These are phyloP conservation scores for Osmoderma eremita DNA, from an alignment of 2,888 invertebrate species.

Conservation along the genomic window DNA sequence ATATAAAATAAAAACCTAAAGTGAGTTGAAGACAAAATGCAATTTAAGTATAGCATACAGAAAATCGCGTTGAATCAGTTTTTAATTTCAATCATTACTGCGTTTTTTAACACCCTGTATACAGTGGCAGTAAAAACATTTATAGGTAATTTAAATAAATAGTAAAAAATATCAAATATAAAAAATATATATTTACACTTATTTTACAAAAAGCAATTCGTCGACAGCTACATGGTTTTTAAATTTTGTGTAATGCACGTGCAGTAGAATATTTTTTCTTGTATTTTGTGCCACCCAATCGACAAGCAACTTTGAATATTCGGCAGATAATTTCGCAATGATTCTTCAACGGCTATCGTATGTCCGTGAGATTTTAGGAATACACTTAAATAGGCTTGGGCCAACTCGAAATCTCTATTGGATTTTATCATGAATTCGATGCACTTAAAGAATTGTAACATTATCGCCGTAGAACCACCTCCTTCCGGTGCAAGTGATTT, in stretches of 20 bases:
- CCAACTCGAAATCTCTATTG: conserved; percentile 87
- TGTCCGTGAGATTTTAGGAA: conserved; percentile 85
- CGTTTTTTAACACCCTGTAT: too few species aligned
- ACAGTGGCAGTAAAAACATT: too few species aligned
- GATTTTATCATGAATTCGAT: conserved; percentile 76
- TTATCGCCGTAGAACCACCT: conserved; percentile 75
- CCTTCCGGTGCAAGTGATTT: conserved; percentile 79
- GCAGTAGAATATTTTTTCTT: conserved; percentile 77
- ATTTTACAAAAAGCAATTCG: background rate
- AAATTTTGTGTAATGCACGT: conserved; percentile 77
- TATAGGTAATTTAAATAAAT: too few species aligned
- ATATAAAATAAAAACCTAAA: too few species aligned
- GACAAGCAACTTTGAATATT: conserved; percentile 70
- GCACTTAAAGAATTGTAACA: conserved; percentile 83
- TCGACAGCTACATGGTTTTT: conserved; percentile 30
- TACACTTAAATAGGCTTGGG: conserved; percentile 87
- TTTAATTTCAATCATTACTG: too few species aligned
- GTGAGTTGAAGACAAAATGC: too few species aligned
- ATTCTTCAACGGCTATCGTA: conserved; percentile 67
- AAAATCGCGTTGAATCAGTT: too few species aligned
- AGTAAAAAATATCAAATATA: too few species aligned
- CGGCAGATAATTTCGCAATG: conserved; percentile 67
- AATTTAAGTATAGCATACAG: too few species aligned
- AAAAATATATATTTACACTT: too few species aligned
- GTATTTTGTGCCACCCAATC: conserved; percentile 73